These are phyloP conservation scores for Zaprionus gabonicus DNA, from an alignment of 1,140 invertebrate genomes.

Conservation along the genomic window DNA sequence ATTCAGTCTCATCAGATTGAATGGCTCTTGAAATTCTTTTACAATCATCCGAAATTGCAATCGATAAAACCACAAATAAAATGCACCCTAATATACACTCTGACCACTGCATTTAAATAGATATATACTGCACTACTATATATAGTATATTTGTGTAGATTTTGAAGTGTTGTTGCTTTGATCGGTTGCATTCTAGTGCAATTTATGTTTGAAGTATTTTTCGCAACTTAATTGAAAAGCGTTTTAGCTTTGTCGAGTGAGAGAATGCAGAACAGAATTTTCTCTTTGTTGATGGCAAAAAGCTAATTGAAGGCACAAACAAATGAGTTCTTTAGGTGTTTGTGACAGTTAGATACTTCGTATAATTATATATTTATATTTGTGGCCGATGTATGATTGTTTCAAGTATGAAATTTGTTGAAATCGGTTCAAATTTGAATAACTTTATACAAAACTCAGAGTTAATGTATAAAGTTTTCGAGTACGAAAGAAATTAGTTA, in stretches of 20 bases:
- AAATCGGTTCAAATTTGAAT: no score
- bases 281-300: slow-evolving; percentile 10
- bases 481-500: no score
- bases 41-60: not conserved
- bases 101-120: slow-evolving; percentile 34
- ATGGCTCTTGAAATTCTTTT: slow-evolving; percentile 3
- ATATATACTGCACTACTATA: slow-evolving; percentile 2
- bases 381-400: no score
- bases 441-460: no score
- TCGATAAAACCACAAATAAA: slow-evolving; percentile 5
- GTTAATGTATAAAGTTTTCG: no score
- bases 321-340: not conserved
- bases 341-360: no score
- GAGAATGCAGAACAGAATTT: no score
- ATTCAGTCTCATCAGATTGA: not conserved
- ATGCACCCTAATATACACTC: not conserved
- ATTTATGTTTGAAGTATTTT: slow-evolving; percentile 60
- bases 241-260: slow-evolving; percentile 26
- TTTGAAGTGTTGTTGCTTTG: slow-evolving; percentile 22
- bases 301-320: not conserved
- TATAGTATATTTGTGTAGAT: not conserved
- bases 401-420: no score
- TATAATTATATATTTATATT: no score
- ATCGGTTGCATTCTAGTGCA: slow-evolving; percentile 54
- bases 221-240: slow-evolving; percentile 62